These are phyloP conservation scores for Silurus lanzhouensis DNA, from an alignment of 2,797 vertebrate species.

Conservation along the genomic window DNA sequence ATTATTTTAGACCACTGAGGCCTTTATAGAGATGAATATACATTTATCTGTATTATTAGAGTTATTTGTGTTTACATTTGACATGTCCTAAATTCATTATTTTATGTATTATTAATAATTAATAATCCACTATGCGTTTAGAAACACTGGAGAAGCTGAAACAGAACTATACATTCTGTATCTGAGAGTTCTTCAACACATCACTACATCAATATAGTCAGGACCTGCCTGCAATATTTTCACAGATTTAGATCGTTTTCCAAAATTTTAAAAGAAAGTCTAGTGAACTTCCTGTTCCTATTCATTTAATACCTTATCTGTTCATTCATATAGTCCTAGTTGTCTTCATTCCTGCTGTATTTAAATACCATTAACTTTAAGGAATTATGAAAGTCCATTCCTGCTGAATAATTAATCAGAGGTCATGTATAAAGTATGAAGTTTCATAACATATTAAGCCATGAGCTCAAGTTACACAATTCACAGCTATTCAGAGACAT, in stretches of 20 bases:
- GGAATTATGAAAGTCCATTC: neutral
- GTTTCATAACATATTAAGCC: neutral
- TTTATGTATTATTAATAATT: neutral
- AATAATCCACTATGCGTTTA: neutral
- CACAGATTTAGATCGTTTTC: neutral
- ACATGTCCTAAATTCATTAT: neutral
- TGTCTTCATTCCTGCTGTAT: neutral
- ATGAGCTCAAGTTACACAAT: neutral
- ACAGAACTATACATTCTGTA: neutral
- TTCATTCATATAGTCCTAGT: neutral
- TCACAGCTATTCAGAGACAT: neutral
- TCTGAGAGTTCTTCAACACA: neutral
- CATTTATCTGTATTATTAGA: too few relatives aligned
- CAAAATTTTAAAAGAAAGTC: neutral
- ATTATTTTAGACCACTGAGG: neutral
- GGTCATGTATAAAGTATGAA: neutral
- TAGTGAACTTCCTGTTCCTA: neutral
- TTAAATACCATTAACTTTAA: neutral
- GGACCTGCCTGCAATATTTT: neutral
- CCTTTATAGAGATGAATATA: too few relatives aligned
- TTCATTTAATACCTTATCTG: neutral
- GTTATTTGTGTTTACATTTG: too few relatives aligned
- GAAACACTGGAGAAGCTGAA: neutral
- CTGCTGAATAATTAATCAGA: neutral
- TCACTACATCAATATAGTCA: neutral